Percentiles rank a stretch among this genome's conserved stretches.
These are phyloP conservation scores for Mastacembelus armatus DNA, from an alignment of 2,797 vertebrate species.

Conservation along the genomic window DNA sequence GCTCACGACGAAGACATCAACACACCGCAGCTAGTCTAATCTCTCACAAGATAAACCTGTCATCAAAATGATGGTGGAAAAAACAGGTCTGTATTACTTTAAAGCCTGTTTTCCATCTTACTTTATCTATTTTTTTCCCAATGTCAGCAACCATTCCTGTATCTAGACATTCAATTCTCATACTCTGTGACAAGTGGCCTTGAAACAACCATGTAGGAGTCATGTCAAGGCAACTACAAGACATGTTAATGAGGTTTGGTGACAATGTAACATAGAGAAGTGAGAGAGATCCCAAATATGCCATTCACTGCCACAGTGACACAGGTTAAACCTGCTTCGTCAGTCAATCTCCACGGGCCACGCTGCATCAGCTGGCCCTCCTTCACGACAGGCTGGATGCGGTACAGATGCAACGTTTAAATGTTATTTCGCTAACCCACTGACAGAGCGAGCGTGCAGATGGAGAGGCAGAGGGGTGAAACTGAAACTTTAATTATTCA, in stretches of 20 bases:
- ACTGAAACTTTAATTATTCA: too few species aligned
- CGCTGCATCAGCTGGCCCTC: too few species aligned
- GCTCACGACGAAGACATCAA: slow-evolving; percentile 60
- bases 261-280: background rate
- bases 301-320: too few species aligned
- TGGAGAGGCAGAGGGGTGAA: too few species aligned
- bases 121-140: slow-evolving; percentile 36
- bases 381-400: too few species aligned
- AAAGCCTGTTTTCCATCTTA: slow-evolving; percentile 31
- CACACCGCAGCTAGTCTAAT: slow-evolving; percentile 50
- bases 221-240: background rate
- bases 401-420: too few species aligned
- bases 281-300: background rate
- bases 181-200: slow-evolving; percentile 11
- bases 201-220: background rate
- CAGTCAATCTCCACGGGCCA: too few species aligned
- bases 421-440: too few species aligned
- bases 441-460: too few species aligned
- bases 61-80: slow-evolving; percentile 43
- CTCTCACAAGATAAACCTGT: slow-evolving; percentile 65
- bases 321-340: background rate
- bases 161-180: slow-evolving; percentile 42
- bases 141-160: slow-evolving; percentile 25
- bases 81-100: slow-evolving; percentile 38
- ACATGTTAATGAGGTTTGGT: slow-evolving; percentile 8